Evolutionary conservation across 2,113 vertebrate genomes (phyloP), one percentile per base, ranked within the genome.

Genomic region (Saiga tatarica): DNA sequence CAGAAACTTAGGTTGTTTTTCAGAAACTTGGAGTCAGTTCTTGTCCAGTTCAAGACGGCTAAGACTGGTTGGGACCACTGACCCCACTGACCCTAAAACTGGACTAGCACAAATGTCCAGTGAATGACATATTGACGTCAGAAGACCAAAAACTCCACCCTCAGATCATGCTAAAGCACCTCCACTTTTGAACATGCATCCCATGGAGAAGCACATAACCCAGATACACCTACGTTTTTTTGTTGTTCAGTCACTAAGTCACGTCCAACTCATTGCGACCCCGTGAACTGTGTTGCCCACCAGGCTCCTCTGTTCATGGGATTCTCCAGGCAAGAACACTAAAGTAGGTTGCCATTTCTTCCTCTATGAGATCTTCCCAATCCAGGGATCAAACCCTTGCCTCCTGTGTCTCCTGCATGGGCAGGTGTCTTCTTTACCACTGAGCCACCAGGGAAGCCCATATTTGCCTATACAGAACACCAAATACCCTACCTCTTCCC

Each of bases 211-310:
- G 79, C 78, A 82, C 15, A 30, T 53, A 36, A 25, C 19, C 11
- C 50, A 36, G 79, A 82, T 36, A 53, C 6, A n/a, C 50, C 33
- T 53, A 12, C 19, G 0, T 76, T 42, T 76, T 76, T 76, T 42
- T 76, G 39, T 26, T 42, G 23, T 76, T 76, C 0, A 0, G 39
- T 76, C 71, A 76, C 39, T 42, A 76, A 76, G 23, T 26, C 2
- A 0, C 1, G 0, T 76, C 71, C 71, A 26, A 15, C 12, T 76
- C 71, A 42, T 76, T 76, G 5, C 0, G 6, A 76, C 23, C 23
- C 39, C 36, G 42, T 76, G 71, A 26, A 42, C 39, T 76, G 39
- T 25, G n/a, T 23, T 3, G 3, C 36, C 71, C 39, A 74, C 12
- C 71, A 42, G 71, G 36, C 39, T 76, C 71, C 39, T 76, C 71